These are phyloP conservation scores for Psilanteris sp. DNA, from an alignment of 1,140 invertebrate species.

Conservation along the genomic window DNA sequence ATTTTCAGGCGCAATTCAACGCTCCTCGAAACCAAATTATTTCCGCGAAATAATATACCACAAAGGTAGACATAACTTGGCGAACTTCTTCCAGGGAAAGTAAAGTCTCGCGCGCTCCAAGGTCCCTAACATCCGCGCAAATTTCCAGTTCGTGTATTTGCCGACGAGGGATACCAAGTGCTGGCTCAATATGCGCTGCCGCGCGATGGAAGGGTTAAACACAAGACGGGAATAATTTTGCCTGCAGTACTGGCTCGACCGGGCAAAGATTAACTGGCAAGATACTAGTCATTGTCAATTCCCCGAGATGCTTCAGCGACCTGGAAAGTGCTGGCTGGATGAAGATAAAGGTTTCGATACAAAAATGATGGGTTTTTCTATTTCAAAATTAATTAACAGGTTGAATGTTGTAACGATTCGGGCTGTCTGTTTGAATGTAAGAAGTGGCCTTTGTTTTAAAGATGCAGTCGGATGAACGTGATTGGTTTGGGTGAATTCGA, in stretches of 20 bases:
- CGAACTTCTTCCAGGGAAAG: constrained; percentile 32
- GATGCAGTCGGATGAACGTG: too few relatives aligned
- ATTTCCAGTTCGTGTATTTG: constrained; percentile 6
- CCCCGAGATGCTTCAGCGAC: constrained; percentile 16
- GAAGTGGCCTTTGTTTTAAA: too few relatives aligned
- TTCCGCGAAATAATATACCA: constrained; percentile 40
- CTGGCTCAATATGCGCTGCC: constrained; percentile 20
- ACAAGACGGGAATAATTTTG: constrained; percentile 46
- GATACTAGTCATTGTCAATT: constrained; percentile 47
- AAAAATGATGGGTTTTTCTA: neutral
- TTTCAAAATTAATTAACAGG: neutral
- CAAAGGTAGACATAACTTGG: constrained; percentile 39
- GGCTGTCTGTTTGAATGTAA: too few relatives aligned
- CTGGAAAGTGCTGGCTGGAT: constrained; percentile 11
- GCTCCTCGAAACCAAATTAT: constrained; percentile 32
- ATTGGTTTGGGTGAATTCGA: too few relatives aligned
- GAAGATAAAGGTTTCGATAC: neutral
- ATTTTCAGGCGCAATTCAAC: constrained; percentile 32
- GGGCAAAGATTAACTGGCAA: constrained; percentile 47
- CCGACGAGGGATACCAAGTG: constrained; percentile 1
- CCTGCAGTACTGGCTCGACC: constrained; percentile 10
- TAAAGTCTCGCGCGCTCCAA: constrained; percentile 17
- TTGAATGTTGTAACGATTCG: too few relatives aligned
- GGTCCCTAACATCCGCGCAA: too few relatives aligned
- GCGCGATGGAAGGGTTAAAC: constrained; percentile 37